Evolutionary conservation across 2,888 invertebrate species (phyloP).

Genomic region (Eugnorisma glareosa): DNA sequence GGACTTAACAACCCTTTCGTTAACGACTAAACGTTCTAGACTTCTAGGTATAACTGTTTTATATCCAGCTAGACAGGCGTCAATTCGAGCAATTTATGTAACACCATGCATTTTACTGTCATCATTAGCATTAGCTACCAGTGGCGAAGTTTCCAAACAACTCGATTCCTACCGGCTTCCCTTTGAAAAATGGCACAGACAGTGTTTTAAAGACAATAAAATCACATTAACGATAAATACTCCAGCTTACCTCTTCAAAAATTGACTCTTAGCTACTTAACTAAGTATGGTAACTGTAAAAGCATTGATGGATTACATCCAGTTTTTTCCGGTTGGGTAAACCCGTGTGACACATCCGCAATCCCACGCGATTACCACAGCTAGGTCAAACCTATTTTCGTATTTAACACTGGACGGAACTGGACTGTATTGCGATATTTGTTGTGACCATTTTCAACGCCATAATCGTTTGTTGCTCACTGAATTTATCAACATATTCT

Average conservation of each 20-base stretch:
- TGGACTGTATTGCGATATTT: conserved; percentile 70
- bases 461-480: conserved; percentile 60
- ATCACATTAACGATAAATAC: too few relatives aligned
- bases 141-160: too few relatives aligned
- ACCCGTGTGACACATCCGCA: conserved; percentile 83
- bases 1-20: conserved; percentile 37
- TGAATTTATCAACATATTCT: conserved; percentile 39
- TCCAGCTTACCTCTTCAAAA: too few relatives aligned
- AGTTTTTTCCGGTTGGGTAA: conserved; percentile 81
- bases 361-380: conserved; percentile 80
- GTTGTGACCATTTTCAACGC: conserved; percentile 66
- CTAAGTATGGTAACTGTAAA: conserved; percentile 69
- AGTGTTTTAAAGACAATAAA: too few relatives aligned
- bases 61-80: conserved; percentile 10
- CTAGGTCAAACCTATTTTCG: conserved; percentile 83
- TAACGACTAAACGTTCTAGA: conserved; percentile 18
- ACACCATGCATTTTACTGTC: conserved; percentile 41
- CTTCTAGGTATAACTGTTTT: conserved; percentile 19
- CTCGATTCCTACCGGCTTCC: too few relatives aligned
- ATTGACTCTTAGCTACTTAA: too few relatives aligned
- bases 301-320: conserved; percentile 68
- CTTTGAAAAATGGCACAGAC: too few relatives aligned
- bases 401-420: conserved; percentile 78
- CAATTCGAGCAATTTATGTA: conserved; percentile 24
- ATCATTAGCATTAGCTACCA: too few relatives aligned